Conservation (phyloP, 2,113 vertebrate species). For the Parus major region DNA sequence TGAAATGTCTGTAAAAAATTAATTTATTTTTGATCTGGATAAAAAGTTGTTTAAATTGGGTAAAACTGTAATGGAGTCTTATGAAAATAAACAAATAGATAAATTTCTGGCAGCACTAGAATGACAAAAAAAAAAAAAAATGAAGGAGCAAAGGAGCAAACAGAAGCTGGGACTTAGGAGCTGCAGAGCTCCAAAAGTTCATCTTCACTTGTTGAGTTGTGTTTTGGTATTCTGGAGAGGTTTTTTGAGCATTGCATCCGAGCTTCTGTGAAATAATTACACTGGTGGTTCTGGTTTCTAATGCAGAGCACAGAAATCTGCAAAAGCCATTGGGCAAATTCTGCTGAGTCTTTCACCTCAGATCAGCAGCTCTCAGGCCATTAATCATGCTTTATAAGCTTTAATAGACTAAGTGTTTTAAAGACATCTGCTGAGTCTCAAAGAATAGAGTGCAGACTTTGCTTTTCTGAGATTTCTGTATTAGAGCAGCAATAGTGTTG, state of each 20-base stretch:
- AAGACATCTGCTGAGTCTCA: conserved; percentile 46
- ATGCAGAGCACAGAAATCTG: conserved; percentile 10
- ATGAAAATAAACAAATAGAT: not conserved
- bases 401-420: conserved; percentile 46
- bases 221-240: not conserved
- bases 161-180: not conserved
- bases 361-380: conserved; percentile 31
- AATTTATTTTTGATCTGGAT: not conserved
- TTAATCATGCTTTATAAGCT: conserved; percentile 54
- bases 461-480: not conserved
- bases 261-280: conserved; percentile 16
- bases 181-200: not conserved
- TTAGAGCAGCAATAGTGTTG: not conserved
- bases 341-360: conserved; percentile 37
- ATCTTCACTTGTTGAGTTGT: not conserved
- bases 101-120: not conserved
- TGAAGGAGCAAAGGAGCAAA: not conserved
- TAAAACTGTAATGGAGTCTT: not conserved
- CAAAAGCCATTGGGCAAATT: conserved; percentile 28
- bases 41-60: not conserved
- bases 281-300: not conserved
- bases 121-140: not conserved
- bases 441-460: not conserved
- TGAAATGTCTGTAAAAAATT: not conserved
- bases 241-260: not conserved